Evolutionary conservation across 2,113 vertebrate genomes (phyloP), one percentile per base, ranked within the genome.

Genomic region (Oryzias woworae): DNA sequence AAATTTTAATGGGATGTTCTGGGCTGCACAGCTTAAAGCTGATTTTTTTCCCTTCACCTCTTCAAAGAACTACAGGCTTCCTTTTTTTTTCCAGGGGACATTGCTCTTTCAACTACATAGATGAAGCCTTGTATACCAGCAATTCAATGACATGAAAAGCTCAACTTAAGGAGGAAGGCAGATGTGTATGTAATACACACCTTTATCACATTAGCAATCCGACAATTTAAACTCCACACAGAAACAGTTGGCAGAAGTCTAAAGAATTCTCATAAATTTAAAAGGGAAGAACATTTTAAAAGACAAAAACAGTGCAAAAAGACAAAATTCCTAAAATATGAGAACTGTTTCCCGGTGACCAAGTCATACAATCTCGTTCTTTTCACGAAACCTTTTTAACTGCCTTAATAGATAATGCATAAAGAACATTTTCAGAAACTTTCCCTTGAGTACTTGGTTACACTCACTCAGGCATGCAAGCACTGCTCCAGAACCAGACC

Each of bases 71-170:
- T 14, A 4, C 5, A 60, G 43, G 57, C 52, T 18, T 71, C 36
- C 10, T 55, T 51, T 76, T 54, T 64, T 66, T 28, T 28, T 28
- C 26, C 46, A 60, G 63, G 48, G 62, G 36, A 66, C 16, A 58
- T 53, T 64, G 58, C 43, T 72, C 69, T 44, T 77, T 72, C 58
- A 48, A 60, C 62, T 69, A 54, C 48, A 66, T 58, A 57, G 31
- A 82, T 58, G 45, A 70, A 50, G 62, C 60, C 24, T 63, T 72
- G 79, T 77, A 52, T 71, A 71, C 76, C 63, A 69, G 23, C 55
- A 66, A 62, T 68, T 44, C 50, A 24, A 68, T 53, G 36, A 66
- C 50, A 63, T 62, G 31, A 36, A 17, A 63, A 41, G 66, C 31
- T 62, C 44, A 73, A 58, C 26, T 41, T 22, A 59, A 48, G 43